Percentiles rank a stretch among this genome's conserved stretches.
These are phyloP conservation scores for Nerophis lumbriciformis DNA, from an alignment of 2,113 vertebrate genomes.

Conservation along the genomic window DNA sequence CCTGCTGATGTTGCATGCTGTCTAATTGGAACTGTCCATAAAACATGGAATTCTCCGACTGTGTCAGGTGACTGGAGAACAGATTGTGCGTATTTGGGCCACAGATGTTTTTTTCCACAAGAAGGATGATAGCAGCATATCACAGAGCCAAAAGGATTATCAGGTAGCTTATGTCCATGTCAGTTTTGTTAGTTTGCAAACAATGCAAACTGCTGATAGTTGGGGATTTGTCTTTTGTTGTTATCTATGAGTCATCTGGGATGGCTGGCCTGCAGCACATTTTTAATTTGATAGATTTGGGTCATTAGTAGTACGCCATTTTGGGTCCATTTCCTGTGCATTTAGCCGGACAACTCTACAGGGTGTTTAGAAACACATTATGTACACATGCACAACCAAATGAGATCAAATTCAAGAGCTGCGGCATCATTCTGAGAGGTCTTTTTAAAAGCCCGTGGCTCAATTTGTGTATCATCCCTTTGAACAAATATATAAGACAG, in stretches of 20 bases:
- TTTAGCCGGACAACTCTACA: not conserved
- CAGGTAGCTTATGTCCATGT: not conserved
- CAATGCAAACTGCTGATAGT: slow-evolving; percentile 5
- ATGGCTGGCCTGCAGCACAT: no score
- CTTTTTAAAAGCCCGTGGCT: no score
- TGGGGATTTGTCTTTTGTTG: not conserved
- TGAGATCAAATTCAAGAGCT: no score
- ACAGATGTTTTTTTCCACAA: slow-evolving; percentile 1
- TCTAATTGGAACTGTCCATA: not conserved
- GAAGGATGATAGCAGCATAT: not conserved
- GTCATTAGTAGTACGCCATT: not conserved
- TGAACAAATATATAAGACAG: no score
- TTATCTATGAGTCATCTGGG: slow-evolving; percentile 1
- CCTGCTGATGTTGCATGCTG: not conserved
- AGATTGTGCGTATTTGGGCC: not conserved
- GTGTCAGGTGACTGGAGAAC: not conserved
- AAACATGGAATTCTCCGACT: not conserved
- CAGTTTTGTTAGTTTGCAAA: slow-evolving; percentile 1
- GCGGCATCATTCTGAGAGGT: no score
- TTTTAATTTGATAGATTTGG: slow-evolving; percentile 1
- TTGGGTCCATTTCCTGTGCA: no score
- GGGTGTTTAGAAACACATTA: not conserved
- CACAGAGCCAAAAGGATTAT: slow-evolving; percentile 1
- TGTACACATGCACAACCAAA: no score
- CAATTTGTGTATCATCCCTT: no score